Evolutionary conservation across 2,113 vertebrate genomes (phyloP).

Genomic region (Orthochromis indermauri): DNA sequence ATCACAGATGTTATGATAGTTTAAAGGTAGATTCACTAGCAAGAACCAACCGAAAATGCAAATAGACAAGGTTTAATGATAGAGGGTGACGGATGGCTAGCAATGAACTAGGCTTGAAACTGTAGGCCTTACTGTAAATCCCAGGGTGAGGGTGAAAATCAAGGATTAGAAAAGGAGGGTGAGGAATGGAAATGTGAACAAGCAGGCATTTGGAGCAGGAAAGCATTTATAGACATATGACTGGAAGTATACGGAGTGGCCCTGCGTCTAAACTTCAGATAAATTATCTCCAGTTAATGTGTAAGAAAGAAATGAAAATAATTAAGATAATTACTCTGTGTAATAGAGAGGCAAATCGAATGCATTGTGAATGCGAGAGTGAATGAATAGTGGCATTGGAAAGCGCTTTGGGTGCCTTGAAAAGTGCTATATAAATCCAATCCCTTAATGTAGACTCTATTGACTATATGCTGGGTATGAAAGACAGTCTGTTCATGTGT

Average conservation of each 20-base stretch:
- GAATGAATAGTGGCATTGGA: not conserved
- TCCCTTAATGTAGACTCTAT: not conserved
- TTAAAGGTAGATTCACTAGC: not conserved
- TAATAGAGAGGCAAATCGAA: conserved; percentile 1
- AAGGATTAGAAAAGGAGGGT: not conserved
- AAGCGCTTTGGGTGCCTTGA: not conserved
- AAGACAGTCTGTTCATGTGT: not conserved
- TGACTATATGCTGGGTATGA: not conserved
- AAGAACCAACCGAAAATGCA: not conserved
- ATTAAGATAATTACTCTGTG: not conserved
- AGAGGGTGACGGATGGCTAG: not conserved
- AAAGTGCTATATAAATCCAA: not conserved
- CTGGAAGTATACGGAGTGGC: not conserved
- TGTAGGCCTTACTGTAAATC: not conserved
- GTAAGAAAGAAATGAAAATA: not conserved
- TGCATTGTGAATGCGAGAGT: not conserved
- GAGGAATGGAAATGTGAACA: not conserved
- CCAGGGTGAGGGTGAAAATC: not conserved
- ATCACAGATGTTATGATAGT: not conserved
- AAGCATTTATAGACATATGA: not conserved
- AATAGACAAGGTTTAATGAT: not conserved
- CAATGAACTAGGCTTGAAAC: not conserved
- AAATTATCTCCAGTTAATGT: not conserved
- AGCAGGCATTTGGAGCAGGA: not conserved
- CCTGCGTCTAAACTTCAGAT: not conserved